A percentile compares a stretch with the other conserved stretches of the same genome.
Evolutionary conservation across 1,140 invertebrate genomes (phyloP).

Genomic region (Drosophila albomicans): DNA sequence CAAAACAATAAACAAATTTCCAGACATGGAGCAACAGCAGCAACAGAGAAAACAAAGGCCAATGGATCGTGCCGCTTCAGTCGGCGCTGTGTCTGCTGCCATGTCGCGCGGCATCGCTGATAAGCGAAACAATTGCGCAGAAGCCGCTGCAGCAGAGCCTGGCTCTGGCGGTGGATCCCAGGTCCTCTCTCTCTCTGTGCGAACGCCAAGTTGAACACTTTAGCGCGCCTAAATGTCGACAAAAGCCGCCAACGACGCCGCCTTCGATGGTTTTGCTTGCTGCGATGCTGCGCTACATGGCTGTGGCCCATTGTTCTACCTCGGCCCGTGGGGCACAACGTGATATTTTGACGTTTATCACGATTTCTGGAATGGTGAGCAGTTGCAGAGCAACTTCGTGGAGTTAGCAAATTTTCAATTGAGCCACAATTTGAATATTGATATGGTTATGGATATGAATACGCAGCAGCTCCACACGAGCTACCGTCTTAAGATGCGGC

Average conservation of each 20-base stretch:
- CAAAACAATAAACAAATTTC: constrained; percentile 84
- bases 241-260: constrained; percentile 78
- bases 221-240: constrained; percentile 72
- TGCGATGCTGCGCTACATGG: background rate
- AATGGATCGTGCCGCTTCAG: constrained; percentile 68
- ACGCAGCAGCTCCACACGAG: constrained; percentile 15
- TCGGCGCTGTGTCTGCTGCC: constrained; percentile 73
- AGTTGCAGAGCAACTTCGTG: constrained; percentile 10
- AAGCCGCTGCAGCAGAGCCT: constrained; percentile 30
- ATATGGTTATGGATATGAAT: constrained; percentile 51
- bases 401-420: constrained; percentile 82
- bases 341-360: constrained; percentile 83
- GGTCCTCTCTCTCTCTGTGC: constrained; percentile 6
- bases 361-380: constrained; percentile 63
- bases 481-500: constrained; percentile 62
- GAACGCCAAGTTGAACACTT: constrained; percentile 79
- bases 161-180: constrained; percentile 6
- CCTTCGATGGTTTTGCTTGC: constrained; percentile 6
- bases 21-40: constrained; percentile 61
- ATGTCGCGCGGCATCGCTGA: constrained; percentile 74
- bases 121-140: constrained; percentile 80
- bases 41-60: constrained; percentile 54
- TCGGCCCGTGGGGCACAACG: constrained; percentile 60
- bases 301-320: constrained; percentile 68
- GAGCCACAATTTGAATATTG: constrained; percentile 83